A percentile compares a stretch with the other conserved stretches of the same genome.
Evolutionary conservation across 1,140 invertebrate genomes (phyloP).

Genomic region (Manduca sexta): DNA sequence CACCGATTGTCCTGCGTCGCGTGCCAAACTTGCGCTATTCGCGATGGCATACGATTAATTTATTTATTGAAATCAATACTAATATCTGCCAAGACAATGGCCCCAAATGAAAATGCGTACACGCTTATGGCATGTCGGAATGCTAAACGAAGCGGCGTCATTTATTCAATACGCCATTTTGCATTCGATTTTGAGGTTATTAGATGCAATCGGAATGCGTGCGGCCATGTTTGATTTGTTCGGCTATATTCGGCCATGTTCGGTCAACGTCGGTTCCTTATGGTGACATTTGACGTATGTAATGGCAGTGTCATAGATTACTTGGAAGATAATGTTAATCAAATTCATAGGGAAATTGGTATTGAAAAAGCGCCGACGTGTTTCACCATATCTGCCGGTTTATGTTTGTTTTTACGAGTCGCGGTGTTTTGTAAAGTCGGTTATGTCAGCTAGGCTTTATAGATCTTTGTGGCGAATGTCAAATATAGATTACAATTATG

Average conservation of each 20-base stretch:
- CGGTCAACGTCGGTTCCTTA: conserved; percentile 37
- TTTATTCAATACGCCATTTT: conserved; percentile 67
- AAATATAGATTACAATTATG: not conserved
- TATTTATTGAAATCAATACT: conserved; percentile 72
- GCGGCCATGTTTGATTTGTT: conserved; percentile 56
- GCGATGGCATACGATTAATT: conserved; percentile 65
- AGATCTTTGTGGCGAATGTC: not conserved
- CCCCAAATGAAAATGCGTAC: conserved; percentile 70
- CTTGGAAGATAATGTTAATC: conserved; percentile 41
- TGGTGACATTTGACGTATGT: conserved; percentile 54
- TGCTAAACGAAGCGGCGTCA: conserved; percentile 65
- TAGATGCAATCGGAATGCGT: conserved; percentile 69
- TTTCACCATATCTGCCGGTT: conserved; percentile 16
- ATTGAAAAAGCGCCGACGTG: conserved; percentile 22
- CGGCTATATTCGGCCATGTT: conserved; percentile 48
- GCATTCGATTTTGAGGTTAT: conserved; percentile 71
- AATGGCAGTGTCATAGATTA: conserved; percentile 46
- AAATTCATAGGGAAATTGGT: conserved; percentile 31
- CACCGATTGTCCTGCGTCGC: conserved; percentile 52
- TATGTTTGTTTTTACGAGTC: conserved; percentile 15
- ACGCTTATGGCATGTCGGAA: conserved; percentile 67
- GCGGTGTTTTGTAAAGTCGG: conserved; percentile 1
- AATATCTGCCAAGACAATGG: conserved; percentile 70
- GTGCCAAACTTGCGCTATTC: conserved; percentile 67
- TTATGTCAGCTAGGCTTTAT: not conserved